Evolutionary conservation across 2,888 invertebrate species (phyloP).

Genomic region (Cheiracanthium punctorium): DNA sequence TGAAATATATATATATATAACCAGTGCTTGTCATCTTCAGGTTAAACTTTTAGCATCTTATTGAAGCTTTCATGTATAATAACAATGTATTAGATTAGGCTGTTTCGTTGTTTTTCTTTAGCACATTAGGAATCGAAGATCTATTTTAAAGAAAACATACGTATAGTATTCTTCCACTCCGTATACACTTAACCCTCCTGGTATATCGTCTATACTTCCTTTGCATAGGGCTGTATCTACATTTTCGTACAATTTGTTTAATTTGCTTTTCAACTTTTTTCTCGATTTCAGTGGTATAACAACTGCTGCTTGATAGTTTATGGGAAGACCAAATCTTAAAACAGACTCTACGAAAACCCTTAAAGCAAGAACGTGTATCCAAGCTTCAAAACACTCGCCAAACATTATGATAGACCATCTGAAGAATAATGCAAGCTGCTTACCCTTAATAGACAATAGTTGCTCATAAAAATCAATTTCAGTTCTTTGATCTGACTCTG

Average conservation of each 20-base stretch:
- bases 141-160: conserved; percentile 17
- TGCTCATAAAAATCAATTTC: conserved; percentile 8
- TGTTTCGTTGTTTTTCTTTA: too few relatives aligned
- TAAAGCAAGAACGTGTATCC: conserved; percentile 99
- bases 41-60: too few relatives aligned
- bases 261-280: conserved; percentile 90
- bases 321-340: conserved; percentile 97
- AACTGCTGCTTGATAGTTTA: conserved; percentile 99
- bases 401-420: conserved; percentile 99
- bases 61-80: too few relatives aligned
- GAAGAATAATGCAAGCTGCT: conserved; percentile 81
- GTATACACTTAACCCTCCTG: conserved; percentile 11
- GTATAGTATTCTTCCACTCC: conserved; percentile 5
- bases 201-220: conserved; percentile 75
- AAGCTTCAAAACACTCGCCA: conserved; percentile 98
- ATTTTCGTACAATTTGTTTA: conserved; percentile 94
- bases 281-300: conserved; percentile 91
- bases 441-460: background rate
- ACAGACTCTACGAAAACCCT: conserved; percentile 99
- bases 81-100: too few relatives aligned
- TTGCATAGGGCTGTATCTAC: conserved; percentile 92
- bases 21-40: too few relatives aligned
- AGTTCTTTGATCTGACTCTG: background rate
- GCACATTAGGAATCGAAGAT: background rate
- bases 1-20: too few relatives aligned